phyloP scores from a whole-genome alignment of 1,140 invertebrate genomes.

The Belonocnema kinseyi region DNA sequence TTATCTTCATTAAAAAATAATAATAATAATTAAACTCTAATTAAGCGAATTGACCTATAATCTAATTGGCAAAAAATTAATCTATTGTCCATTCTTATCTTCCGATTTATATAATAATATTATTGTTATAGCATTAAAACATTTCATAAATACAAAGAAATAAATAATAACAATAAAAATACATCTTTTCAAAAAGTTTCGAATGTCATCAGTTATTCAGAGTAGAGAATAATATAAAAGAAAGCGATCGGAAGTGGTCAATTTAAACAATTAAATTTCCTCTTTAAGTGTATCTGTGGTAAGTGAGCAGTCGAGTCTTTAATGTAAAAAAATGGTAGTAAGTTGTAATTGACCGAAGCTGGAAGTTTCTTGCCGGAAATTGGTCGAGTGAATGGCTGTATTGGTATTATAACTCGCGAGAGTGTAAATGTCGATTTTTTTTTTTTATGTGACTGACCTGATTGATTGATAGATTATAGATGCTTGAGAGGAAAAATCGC shows the following conservation, averaged over 20 bases:
- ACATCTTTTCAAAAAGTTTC: too few relatives aligned
- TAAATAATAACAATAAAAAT: background rate
- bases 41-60: background rate
- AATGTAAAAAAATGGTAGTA: background rate
- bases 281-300: background rate
- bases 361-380: slow-evolving; percentile 5
- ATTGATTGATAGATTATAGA: background rate
- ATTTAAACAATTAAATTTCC: slow-evolving; percentile 10
- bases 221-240: too few relatives aligned
- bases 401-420: background rate
- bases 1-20: background rate
- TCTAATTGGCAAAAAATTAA: background rate
- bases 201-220: too few relatives aligned
- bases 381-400: background rate
- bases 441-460: background rate
- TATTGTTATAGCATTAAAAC: background rate
- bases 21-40: background rate
- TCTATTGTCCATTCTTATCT: background rate
- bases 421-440: background rate
- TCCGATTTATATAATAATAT: background rate
- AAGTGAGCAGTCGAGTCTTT: too few relatives aligned
- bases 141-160: background rate
- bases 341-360: slow-evolving; percentile 5
- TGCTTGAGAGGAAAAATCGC: background rate
- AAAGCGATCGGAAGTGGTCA: background rate